These are phyloP conservation scores for Porites cylindrica DNA, from an alignment of 92 coral and sea anemone species.

Conservation along the genomic window DNA sequence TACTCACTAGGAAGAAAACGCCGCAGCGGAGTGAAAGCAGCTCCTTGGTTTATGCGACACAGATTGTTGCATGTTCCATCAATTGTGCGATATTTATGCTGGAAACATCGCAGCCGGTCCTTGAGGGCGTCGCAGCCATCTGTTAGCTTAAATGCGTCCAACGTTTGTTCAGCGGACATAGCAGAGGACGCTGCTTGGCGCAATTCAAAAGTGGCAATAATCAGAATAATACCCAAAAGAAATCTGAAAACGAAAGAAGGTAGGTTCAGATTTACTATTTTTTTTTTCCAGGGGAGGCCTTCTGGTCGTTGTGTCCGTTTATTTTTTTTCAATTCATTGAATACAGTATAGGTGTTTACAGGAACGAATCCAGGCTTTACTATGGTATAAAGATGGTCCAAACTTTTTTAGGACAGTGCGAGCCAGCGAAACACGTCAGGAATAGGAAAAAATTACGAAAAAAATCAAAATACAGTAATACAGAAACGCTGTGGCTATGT, in stretches of 20 bases:
- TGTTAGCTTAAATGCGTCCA: neutral
- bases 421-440: neutral
- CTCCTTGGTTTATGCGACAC: conserved; percentile 20
- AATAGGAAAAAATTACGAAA: neutral
- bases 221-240: conserved; percentile 1
- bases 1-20: conserved; percentile 50
- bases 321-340: no score
- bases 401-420: neutral
- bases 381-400: no score
- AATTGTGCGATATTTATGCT: conserved; percentile 33
- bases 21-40: conserved; percentile 25
- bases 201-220: neutral
- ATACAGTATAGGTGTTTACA: no score
- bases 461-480: neutral
- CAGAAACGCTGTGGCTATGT: no score
- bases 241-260: neutral
- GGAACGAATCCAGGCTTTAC: no score
- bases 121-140: neutral
- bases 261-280: neutral
- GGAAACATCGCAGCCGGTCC: conserved; percentile 22
- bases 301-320: neutral
- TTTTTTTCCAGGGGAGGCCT: neutral
- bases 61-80: conserved; percentile 54
- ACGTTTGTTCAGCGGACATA: neutral
- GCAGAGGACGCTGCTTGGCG: neutral